Evolutionary conservation across 2,888 invertebrate species (phyloP).

Genomic region (Sabellastarte sp.): DNA sequence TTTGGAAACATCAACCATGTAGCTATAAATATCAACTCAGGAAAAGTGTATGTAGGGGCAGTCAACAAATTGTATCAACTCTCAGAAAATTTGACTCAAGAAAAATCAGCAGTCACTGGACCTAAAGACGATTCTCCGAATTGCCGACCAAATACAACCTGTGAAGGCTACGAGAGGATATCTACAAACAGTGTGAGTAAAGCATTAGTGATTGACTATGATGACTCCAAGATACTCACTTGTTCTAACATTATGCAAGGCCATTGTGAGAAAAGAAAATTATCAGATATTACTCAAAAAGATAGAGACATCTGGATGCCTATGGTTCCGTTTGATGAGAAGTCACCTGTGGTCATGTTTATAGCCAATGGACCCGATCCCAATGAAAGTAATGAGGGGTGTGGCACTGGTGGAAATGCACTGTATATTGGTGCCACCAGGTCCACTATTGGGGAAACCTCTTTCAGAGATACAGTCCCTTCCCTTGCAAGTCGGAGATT

Average conservation of each 20-base stretch:
- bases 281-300: neutral
- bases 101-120: neutral
- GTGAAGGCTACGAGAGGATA: neutral
- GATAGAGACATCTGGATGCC: neutral
- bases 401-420: neutral
- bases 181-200: neutral
- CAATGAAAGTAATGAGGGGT: neutral
- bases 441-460: neutral
- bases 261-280: neutral
- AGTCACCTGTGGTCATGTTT: neutral
- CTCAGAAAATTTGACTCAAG: neutral
- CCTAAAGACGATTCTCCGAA: neutral
- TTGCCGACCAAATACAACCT: neutral
- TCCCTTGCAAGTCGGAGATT: neutral
- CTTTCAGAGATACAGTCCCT: neutral
- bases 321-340: neutral
- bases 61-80: neutral
- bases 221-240: neutral
- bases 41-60: neutral
- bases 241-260: neutral
- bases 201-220: neutral
- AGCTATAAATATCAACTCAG: neutral
- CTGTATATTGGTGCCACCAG: neutral
- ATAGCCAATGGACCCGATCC: neutral
- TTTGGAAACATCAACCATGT: neutral